These are phyloP conservation scores for Aplocera efformata DNA, from an alignment of 2,888 invertebrate genomes.

Conservation along the genomic window DNA sequence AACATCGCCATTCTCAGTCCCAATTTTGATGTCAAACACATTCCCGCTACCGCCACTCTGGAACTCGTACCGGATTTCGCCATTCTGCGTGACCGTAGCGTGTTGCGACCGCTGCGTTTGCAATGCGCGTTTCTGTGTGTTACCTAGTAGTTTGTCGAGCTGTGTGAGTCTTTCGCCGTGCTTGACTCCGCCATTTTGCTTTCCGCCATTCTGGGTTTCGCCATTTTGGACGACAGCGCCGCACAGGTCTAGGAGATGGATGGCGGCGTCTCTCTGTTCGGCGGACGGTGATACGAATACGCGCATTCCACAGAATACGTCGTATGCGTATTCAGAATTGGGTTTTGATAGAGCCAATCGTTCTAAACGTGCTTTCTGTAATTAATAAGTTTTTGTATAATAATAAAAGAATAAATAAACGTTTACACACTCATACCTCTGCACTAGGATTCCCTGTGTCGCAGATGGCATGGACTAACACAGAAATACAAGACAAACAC, in stretches of 20 bases:
- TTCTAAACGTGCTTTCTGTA: conserved; percentile 66
- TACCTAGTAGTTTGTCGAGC: conserved; percentile 7
- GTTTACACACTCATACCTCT: no score
- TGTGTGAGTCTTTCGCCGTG: conserved; percentile 19
- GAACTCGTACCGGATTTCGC: conserved; percentile 8
- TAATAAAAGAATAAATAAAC: no score
- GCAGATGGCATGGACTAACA: no score
- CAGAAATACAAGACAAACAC: no score
- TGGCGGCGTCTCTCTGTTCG: conserved; percentile 47
- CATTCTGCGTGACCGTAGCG: conserved; percentile 12
- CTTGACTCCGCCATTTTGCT: conserved; percentile 28
- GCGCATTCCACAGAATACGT: conserved; percentile 58
- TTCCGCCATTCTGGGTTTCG: conserved; percentile 18
- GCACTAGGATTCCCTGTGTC: no score
- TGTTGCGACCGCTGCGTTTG: conserved; percentile 8
- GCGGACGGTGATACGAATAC: conserved; percentile 42
- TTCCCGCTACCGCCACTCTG: conserved; percentile 8
- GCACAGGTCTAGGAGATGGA: conserved; percentile 51
- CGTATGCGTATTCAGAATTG: conserved; percentile 57
- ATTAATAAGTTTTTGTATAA: conserved; percentile 13
- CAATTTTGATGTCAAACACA: conserved; percentile 48
- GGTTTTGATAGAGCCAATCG: conserved; percentile 48
- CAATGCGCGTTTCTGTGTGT: conserved; percentile 2
- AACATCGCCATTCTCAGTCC: conserved; percentile 42
- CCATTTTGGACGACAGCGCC: conserved; percentile 46